These are phyloP conservation scores for Damaliscus lunatus DNA, from an alignment of 2,113 vertebrate species.

Conservation along the genomic window DNA sequence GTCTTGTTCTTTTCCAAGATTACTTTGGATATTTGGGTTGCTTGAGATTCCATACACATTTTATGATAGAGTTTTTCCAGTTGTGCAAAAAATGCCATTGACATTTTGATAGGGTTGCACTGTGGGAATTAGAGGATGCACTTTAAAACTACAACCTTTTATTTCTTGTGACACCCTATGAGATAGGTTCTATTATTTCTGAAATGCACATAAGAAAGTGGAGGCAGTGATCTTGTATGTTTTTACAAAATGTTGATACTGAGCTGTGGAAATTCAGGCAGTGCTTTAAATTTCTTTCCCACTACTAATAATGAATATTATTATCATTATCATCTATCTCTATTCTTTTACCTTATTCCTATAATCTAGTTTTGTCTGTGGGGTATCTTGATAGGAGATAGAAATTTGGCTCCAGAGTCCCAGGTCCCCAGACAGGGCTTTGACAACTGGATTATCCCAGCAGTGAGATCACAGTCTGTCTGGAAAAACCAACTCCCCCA, in stretches of 20 bases:
- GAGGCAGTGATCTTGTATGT: background rate
- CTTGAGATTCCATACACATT: background rate
- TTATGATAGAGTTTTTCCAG: background rate
- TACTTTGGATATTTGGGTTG: background rate
- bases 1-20: background rate
- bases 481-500: background rate
- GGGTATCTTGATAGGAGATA: background rate
- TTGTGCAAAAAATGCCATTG: background rate
- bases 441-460: background rate
- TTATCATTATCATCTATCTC: background rate
- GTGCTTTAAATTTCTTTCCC: background rate
- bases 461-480: background rate
- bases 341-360: background rate
- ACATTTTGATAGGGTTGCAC: background rate
- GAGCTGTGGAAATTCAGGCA: background rate
- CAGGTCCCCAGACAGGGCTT: background rate
- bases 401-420: background rate
- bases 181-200: background rate
- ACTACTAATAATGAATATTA: background rate
- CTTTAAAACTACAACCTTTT: background rate
- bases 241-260: background rate
- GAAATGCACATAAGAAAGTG: background rate
- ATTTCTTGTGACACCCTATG: background rate
- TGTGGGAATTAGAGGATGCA: background rate
- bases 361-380: background rate